These are phyloP conservation scores for Mallotus villosus DNA, from an alignment of 2,797 vertebrate species.

Conservation along the genomic window DNA sequence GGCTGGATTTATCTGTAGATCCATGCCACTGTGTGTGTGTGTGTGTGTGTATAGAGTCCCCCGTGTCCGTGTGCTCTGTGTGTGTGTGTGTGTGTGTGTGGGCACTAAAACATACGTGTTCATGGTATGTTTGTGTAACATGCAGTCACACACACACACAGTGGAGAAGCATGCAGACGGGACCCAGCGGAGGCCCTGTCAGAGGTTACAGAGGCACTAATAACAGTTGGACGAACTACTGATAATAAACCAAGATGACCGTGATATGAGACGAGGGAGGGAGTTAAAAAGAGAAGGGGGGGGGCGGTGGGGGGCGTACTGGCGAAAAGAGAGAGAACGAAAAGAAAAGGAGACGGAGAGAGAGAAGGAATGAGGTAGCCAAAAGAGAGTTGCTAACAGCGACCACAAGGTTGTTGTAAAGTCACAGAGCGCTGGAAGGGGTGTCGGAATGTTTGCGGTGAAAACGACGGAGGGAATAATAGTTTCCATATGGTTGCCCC, in stretches of 20 bases:
- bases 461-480: conserved; percentile 70
- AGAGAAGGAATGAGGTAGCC: conserved; percentile 22
- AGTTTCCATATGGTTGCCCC: conserved; percentile 69
- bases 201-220: too few species aligned
- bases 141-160: too few species aligned
- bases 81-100: not conserved
- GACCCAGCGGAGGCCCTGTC: too few species aligned
- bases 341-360: conserved; percentile 6
- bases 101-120: not conserved
- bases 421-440: conserved; percentile 69
- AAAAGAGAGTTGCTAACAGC: conserved; percentile 20
- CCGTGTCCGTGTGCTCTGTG: not conserved
- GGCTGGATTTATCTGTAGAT: not conserved
- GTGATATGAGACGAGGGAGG: too few species aligned
- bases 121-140: too few species aligned
- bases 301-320: too few species aligned
- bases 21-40: too few species aligned
- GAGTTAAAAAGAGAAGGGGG: too few species aligned
- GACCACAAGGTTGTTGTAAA: conserved; percentile 70
- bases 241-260: too few species aligned
- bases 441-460: conserved; percentile 71
- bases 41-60: too few species aligned
- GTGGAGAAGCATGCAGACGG: too few species aligned
- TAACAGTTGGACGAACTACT: too few species aligned
- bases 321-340: conserved; percentile 15